Evolutionary conservation across 2,113 vertebrate genomes (phyloP).

Genomic region (Oplegnathus fasciatus): DNA sequence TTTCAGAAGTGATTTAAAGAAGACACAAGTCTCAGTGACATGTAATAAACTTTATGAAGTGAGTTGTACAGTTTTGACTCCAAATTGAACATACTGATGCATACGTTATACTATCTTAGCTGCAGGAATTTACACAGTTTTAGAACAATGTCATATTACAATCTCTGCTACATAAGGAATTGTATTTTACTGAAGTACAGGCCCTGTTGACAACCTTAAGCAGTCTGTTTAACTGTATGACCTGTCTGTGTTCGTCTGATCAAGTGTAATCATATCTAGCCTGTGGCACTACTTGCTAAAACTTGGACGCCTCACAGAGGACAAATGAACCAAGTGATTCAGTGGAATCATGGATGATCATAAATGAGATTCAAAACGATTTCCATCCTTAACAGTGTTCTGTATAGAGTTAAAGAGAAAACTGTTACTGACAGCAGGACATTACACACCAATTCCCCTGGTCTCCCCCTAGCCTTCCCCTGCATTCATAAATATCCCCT

Average conservation of each 20-base stretch:
- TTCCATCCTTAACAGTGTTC: conserved; percentile 66
- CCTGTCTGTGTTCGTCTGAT: conserved; percentile 50
- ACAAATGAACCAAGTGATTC: conserved; percentile 69
- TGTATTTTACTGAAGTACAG: conserved; percentile 5
- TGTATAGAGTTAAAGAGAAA: conserved; percentile 78
- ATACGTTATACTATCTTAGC: not conserved
- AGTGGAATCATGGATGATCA: conserved; percentile 61
- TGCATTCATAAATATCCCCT: conserved; percentile 83
- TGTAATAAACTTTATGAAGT: too few species aligned
- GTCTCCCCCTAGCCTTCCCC: conserved; percentile 62
- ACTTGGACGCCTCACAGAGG: conserved; percentile 39
- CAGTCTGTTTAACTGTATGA: conserved; percentile 45
- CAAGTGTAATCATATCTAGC: conserved; percentile 39
- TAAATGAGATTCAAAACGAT: conserved; percentile 72
- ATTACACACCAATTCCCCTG: conserved; percentile 82
- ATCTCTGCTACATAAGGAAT: not conserved
- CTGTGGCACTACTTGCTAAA: conserved; percentile 14
- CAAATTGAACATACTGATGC: too few species aligned
- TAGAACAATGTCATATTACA: not conserved
- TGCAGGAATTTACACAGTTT: conserved; percentile 7
- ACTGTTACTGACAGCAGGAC: conserved; percentile 83
- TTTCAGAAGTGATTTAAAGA: not conserved
- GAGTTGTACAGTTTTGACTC: too few species aligned
- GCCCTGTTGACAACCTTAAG: conserved; percentile 11
- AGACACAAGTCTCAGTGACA: not conserved